Evolutionary conservation across 2,113 vertebrate species (phyloP).

Genomic region (Electrona antarctica): DNA sequence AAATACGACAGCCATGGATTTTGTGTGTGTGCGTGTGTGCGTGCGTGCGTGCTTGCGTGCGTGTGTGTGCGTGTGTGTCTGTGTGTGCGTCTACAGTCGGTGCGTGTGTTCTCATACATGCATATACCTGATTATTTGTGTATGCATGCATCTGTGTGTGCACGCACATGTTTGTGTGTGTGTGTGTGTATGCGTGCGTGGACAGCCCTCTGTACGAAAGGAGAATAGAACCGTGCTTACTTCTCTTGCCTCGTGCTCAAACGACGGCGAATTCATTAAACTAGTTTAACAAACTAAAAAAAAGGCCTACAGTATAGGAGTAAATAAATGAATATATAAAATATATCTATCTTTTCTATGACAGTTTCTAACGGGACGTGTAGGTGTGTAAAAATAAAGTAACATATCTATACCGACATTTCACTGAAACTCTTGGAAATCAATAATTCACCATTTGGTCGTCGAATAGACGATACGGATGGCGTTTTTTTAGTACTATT

Average conservation of each 20-base stretch:
- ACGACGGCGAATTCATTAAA: slow-evolving; percentile 61
- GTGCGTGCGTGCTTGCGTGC: slow-evolving; percentile 31
- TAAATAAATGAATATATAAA: slow-evolving; percentile 59
- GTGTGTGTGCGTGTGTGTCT: slow-evolving; percentile 33
- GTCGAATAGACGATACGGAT: slow-evolving; percentile 30
- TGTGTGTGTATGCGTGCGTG: slow-evolving; percentile 24
- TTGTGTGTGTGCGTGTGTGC: slow-evolving; percentile 25
- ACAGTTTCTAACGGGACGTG: slow-evolving; percentile 72
- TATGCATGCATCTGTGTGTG: no score
- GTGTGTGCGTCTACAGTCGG: no score
- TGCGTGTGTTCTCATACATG: no score
- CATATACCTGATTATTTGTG: no score
- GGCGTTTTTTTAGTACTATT: no score
- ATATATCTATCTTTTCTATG: slow-evolving; percentile 77
- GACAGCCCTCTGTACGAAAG: slow-evolving; percentile 57
- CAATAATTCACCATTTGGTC: slow-evolving; percentile 59
- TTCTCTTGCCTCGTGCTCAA: slow-evolving; percentile 51
- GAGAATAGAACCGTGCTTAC: slow-evolving; percentile 64
- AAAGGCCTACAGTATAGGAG: slow-evolving; percentile 58
- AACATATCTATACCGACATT: slow-evolving; percentile 65
- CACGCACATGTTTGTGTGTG: slow-evolving; percentile 43
- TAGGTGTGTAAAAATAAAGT: slow-evolving; percentile 66
- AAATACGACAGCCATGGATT: slow-evolving; percentile 65
- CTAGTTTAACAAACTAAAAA: slow-evolving; percentile 60
- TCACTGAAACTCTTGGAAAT: slow-evolving; percentile 55